Evolutionary conservation across 2,888 invertebrate genomes (phyloP).

Genomic region (Eremobia ochroleuca): DNA sequence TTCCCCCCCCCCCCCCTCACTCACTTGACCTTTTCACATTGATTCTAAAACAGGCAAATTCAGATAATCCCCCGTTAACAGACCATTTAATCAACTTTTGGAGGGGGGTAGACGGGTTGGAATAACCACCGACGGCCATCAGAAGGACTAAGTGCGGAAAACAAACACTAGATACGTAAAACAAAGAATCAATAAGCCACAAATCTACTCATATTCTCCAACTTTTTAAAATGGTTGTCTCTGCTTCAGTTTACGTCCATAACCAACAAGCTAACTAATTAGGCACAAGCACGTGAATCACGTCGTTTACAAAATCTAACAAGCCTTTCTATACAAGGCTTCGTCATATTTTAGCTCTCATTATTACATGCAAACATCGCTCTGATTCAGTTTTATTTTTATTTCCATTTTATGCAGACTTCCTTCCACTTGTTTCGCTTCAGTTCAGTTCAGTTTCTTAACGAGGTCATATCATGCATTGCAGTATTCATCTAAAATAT

Average conservation of each 20-base stretch:
- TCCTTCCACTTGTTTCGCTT: constrained; percentile 15
- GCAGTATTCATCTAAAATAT: background rate
- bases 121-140: background rate
- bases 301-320: background rate
- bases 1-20: too few relatives aligned
- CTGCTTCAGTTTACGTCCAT: background rate
- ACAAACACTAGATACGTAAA: background rate
- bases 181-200: background rate
- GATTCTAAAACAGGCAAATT: background rate
- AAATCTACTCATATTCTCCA: background rate
- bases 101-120: background rate
- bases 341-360: background rate
- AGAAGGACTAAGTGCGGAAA: background rate
- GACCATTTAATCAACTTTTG: background rate
- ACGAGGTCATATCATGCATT: constrained; percentile 22
- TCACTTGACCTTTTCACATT: too few relatives aligned
- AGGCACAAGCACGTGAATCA: background rate
- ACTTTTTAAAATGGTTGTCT: background rate
- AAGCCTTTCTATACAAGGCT: background rate
- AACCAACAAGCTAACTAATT: background rate
- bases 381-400: background rate
- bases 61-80: background rate
- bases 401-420: constrained; percentile 1
- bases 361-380: background rate
- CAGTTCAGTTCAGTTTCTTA: constrained; percentile 23